Evolutionary conservation across 2,797 vertebrate species (phyloP), one percentile per base, ranked within the genome.

Genomic region (Enteromius fasciolatus): DNA sequence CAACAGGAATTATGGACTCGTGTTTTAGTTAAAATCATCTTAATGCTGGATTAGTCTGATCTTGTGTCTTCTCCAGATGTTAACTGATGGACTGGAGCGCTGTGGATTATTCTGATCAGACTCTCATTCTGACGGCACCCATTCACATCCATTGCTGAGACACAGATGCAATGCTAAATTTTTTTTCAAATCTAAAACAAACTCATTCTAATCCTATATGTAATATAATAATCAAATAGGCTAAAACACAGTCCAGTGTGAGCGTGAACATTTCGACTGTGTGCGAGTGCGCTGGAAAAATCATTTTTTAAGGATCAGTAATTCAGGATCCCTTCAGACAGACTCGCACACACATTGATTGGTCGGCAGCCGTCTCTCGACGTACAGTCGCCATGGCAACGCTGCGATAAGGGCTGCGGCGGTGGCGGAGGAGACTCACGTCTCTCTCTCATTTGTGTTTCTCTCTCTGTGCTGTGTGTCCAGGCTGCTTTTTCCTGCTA

Each of bases 261-360:
- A 28, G n/a, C 41, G 36, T 31, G 36, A 33, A 33, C 6, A 73
- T 73, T 4, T 12, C 9, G 1, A 59, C 17, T 57, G 23, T 52
- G 80, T 86, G 39, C 14, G 31, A 46, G 80, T 80, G 41, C 15
- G 39, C 77, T 88, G 87, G 86, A 89, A 90, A 92, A 92, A 93
- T 89, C 87, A 90, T 91, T 89, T 89, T 89, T 90, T 63, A 63
- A 90, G 86, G 82, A 90, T 91, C 83, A 90, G 89, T 88, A 87
- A 89, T 82, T 82, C 88, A 87, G 90, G 85, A 92, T 79, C 88
- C 90, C 87, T 48, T 78, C 77, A 80, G 80, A 84, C 82, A 79
- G 68, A 81, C 50, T 80, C 81, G 64, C 84, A 84, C 74, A 80
- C 76, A 77, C 85, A 84, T 77, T 50, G 66, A 84, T 86, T 76